Conservation (phyloP, 2,888 invertebrate genomes). For the Ectemnius continuus region DNA sequence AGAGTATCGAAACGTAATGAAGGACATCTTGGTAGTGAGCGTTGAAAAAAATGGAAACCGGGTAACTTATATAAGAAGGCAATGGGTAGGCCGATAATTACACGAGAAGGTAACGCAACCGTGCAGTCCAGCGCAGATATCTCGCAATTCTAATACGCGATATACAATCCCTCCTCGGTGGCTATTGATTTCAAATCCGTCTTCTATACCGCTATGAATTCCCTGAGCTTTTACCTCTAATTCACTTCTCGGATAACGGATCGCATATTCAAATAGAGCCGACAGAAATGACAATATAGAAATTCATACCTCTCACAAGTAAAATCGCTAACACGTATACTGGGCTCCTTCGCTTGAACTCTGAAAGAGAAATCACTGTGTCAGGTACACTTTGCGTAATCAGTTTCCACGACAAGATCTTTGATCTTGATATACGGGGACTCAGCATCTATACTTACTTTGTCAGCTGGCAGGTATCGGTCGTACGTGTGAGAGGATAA, state of each 20-base stretch:
- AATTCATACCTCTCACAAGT: constrained; percentile 84
- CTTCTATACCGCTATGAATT: background rate
- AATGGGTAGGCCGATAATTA: constrained; percentile 30
- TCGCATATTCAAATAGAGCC: too few species aligned
- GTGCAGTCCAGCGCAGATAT: background rate
- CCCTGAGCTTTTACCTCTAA: background rate
- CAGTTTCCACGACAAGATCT: too few species aligned
- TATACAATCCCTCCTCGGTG: constrained; percentile 14
- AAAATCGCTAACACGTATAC: constrained; percentile 67
- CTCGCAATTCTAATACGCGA: constrained; percentile 10
- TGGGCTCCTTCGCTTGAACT: constrained; percentile 49
- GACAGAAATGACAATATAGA: constrained; percentile 1
- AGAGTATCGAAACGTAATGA: background rate
- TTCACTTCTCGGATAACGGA: constrained; percentile 3
- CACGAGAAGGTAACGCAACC: background rate
- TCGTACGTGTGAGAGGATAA: constrained; percentile 83
- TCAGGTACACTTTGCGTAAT: too few species aligned
- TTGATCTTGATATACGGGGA: background rate
- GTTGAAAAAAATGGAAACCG: constrained; percentile 15
- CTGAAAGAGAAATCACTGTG: constrained; percentile 59
- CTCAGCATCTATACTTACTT: constrained; percentile 67
- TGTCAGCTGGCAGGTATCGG: constrained; percentile 78
- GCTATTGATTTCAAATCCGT: constrained; percentile 6
- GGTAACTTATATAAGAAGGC: constrained; percentile 39
- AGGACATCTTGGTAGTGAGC: background rate